Evolutionary conservation across 2,888 invertebrate genomes (phyloP), one percentile per base, ranked within the genome.

Genomic region (Nemoura dubitans): DNA sequence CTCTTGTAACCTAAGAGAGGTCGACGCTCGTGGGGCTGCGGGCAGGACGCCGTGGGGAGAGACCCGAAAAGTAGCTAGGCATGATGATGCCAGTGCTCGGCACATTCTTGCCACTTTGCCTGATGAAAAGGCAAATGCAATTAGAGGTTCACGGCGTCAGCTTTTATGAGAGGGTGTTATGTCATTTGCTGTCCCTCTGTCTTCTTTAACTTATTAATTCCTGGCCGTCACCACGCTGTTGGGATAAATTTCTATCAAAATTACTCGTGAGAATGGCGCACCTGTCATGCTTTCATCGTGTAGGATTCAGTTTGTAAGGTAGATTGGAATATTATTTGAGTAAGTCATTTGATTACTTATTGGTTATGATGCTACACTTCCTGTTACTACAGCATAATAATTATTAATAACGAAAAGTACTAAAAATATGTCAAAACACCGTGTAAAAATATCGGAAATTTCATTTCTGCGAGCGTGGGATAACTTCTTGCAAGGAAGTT

Each of bases 1-100:
- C 78, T 78, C 78, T 78, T 78, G 78, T 59, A 59, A 59, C 59
- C 59, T 59, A 59, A 59, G 59, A 59, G 59, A 59, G 59, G 59
- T 7, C 59, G 59, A 59, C 59, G 59, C 59, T 59, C 78, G 26
- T 78, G 78, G 78, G 78, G 78, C 3, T 36, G 10, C 36, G 36
- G 6, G 78, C 2, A 1, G 78, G 25, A 27, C 0, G 26, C 26
- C 28, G 26, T 26, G 78, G n/a, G 28, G 26, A 76, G 78, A 25
- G 78, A 26, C 26, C 21, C 78, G 10, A 26, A 78, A 27, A 78
- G 78, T 78, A 78, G 78, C 78, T 7, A 7, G 28, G n/a, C 25
- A 78, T 78, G 5, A 27, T 59, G 2, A 7, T 16, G 59, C 59
- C 21, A 7, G 14, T 1, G 2, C 59, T 16, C 2, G 14, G 16